Evolutionary conservation across 2,113 vertebrate genomes (phyloP), one percentile per base, ranked within the genome.

Genomic region (Cyanoderma ruficeps): DNA sequence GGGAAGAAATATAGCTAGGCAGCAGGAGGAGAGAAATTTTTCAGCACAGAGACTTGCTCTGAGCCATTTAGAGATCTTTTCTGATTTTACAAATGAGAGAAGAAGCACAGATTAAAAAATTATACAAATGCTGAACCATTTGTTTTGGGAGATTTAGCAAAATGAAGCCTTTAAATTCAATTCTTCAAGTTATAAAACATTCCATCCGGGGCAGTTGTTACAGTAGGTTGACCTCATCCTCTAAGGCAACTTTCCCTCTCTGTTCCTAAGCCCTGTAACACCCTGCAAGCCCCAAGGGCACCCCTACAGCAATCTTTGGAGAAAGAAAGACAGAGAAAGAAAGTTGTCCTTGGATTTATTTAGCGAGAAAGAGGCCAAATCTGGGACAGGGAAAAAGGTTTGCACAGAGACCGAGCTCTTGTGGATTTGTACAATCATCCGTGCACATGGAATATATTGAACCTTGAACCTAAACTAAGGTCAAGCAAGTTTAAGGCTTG

Each of bases 391-490:
- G 60, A 69, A 75, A 97, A 94, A 71, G 37, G 88, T 68, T 92
- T 93, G 83, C 90, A 57, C 20, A 69, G 80, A 94, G 69, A 68
- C 60, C 67, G 80, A 95, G 76, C 88, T 94, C 86, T 94, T 24
- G 12, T 72, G 86, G 86, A 93, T 96, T 90, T 94, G 85, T 96
- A 94, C 87, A 93, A 93, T 94, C 96, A 94, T 93, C 93, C n/a
- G 9, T 90, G 94, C 94, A 96, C 94, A 93, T 96, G 95, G 96
- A 96, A 96, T 90, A 91, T 90, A 96, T 96, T 96, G 96, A 96
- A 97, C 96, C 90, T 90, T 97, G 96, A 97, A 96, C 96, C 72
- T 89, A 87, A 92, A 90, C 92, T 87, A 94, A 96, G 94, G 94
- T 97, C 95, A 96, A 86, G 82, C 88, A 89, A 97, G 96, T 97